phyloP scores from a whole-genome alignment of 2,797 vertebrate species.

The Lepus townsendii region DNA sequence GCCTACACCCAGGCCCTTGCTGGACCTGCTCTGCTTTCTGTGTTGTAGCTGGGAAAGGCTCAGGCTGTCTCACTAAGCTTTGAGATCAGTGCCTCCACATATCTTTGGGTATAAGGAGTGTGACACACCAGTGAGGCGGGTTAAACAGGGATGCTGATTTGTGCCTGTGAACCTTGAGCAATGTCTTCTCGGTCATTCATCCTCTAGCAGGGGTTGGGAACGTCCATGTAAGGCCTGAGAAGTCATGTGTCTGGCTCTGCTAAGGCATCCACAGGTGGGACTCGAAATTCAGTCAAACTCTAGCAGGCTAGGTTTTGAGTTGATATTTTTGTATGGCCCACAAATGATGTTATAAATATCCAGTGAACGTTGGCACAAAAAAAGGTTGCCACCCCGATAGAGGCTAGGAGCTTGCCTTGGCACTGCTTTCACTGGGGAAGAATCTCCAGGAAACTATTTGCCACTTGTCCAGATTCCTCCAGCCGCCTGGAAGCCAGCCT shows the following conservation, averaged over 20 bases:
- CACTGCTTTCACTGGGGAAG: conserved; percentile 9
- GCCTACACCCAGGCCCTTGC: background rate
- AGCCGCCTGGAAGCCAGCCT: no score
- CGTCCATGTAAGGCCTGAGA: no score
- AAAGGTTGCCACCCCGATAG: no score
- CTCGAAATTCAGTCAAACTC: no score
- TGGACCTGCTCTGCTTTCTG: background rate
- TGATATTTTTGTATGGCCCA: no score
- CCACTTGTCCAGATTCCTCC: background rate
- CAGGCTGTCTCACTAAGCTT: background rate
- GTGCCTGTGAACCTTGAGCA: background rate
- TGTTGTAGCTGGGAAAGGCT: background rate
- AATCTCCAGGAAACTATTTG: background rate
- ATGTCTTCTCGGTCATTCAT: background rate
- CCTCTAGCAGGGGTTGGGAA: background rate
- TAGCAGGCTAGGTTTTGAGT: no score
- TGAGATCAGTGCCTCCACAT: background rate
- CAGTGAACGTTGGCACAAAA: no score
- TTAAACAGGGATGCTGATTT: background rate
- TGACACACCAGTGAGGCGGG: background rate
- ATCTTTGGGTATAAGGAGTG: background rate
- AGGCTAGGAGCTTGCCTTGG: background rate
- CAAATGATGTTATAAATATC: no score
- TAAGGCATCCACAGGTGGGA: no score
- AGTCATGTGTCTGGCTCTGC: no score